Conservation (phyloP, 2,888 invertebrate genomes). For the Drosophila nr. perissopoda region DNA sequence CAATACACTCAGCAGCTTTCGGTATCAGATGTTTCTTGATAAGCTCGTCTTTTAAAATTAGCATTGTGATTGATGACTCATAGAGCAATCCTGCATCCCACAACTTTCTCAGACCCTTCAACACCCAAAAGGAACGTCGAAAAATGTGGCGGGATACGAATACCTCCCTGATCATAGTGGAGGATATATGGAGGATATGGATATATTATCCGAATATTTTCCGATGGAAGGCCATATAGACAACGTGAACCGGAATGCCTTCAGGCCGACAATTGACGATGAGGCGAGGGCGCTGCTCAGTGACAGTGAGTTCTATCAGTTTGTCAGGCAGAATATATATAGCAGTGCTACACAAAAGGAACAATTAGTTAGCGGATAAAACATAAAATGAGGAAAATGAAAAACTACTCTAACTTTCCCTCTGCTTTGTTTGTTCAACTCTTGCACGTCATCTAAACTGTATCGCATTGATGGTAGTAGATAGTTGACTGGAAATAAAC, state of each 20-base stretch:
- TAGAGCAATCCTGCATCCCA: conserved; percentile 30
- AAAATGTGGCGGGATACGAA: conserved; percentile 87
- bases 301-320: too few species aligned
- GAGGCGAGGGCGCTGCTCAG: conserved; percentile 92
- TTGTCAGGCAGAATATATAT: background rate
- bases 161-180: conserved; percentile 88
- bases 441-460: conserved; percentile 20
- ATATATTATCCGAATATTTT: conserved; percentile 88
- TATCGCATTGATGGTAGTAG: conserved; percentile 10
- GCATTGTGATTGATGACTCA: conserved; percentile 8
- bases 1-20: background rate
- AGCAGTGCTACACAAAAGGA: background rate
- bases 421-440: conserved; percentile 33
- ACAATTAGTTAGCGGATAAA: background rate
- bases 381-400: conserved; percentile 48
- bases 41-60: background rate
- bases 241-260: conserved; percentile 86
- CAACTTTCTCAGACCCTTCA: conserved; percentile 89
- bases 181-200: conserved; percentile 18
- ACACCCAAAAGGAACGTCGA: conserved; percentile 74
- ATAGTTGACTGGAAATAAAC: conserved; percentile 1
- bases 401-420: conserved; percentile 52
- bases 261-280: conserved; percentile 92
- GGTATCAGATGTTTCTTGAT: background rate
- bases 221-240: conserved; percentile 76